These are phyloP conservation scores for Halcyon chelicuti DNA, from an alignment of 2,797 vertebrate genomes.

Conservation along the genomic window DNA sequence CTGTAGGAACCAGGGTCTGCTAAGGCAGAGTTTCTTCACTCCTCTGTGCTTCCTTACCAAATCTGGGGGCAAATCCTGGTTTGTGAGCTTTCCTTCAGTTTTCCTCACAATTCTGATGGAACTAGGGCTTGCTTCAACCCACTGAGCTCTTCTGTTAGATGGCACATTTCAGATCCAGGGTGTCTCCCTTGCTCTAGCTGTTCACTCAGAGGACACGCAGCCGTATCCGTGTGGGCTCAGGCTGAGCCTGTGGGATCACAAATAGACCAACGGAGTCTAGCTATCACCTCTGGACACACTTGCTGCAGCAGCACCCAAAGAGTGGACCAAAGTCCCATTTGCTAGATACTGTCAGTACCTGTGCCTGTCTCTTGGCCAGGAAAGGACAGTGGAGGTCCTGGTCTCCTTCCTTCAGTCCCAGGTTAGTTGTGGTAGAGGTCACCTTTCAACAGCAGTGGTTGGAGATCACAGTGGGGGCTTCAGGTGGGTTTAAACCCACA, in stretches of 20 bases:
- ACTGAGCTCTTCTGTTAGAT: fast-evolving
- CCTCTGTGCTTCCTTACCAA: neutral
- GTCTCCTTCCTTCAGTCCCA: neutral
- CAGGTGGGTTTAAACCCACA: neutral
- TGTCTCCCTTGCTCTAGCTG: neutral
- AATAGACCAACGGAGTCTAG: neutral
- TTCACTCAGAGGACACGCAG: neutral
- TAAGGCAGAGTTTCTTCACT: neutral
- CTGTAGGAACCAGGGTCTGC: fast-evolving
- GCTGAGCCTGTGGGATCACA: neutral
- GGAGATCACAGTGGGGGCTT: neutral
- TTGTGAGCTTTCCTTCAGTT: neutral
- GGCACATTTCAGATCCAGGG: neutral
- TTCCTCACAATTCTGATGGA: neutral
- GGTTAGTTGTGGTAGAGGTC: neutral
- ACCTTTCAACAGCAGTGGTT: too few species aligned
- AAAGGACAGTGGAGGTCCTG: fast-evolving
- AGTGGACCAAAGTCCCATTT: fast-evolving
- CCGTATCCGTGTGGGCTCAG: neutral
- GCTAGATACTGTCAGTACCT: too few species aligned
- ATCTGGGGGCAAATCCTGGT: neutral
- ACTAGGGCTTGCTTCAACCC: neutral
- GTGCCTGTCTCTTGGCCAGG: fast-evolving
- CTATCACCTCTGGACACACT: neutral
- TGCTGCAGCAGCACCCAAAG: neutral